Percentiles rank a stretch among this genome's conserved stretches.
These are phyloP conservation scores for Zaprionus lineosus DNA, from an alignment of 2,888 invertebrate genomes.

Conservation along the genomic window DNA sequence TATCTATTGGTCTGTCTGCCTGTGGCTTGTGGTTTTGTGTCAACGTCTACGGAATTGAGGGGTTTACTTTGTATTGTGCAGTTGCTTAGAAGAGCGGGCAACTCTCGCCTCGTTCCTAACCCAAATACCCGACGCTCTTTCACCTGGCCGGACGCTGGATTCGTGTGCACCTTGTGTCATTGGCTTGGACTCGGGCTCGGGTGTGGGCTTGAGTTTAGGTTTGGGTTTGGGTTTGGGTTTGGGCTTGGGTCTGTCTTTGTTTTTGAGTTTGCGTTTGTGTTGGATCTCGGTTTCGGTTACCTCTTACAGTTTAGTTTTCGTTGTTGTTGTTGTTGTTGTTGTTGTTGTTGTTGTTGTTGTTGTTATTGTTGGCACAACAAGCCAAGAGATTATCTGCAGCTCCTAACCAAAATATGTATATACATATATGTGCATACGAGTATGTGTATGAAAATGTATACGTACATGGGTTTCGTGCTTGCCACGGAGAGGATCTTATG, in stretches of 20 bases:
- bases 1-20: conserved; percentile 24
- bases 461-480: conserved; percentile 3
- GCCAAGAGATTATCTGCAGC: conserved; percentile 54
- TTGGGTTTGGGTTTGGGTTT: conserved; percentile 21
- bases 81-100: conserved; percentile 36
- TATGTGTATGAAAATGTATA: too few relatives aligned
- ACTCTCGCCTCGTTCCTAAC: conserved; percentile 52
- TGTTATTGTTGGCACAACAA: conserved; percentile 54
- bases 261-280: not conserved
- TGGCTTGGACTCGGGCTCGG: too few relatives aligned
- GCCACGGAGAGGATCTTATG: conserved; percentile 2
- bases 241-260: conserved; percentile 7
- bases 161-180: conserved; percentile 69
- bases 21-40: conserved; percentile 51
- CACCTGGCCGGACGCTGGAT: conserved; percentile 32
- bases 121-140: conserved; percentile 64
- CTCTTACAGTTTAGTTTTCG: not conserved
- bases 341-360: too few relatives aligned
- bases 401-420: conserved; percentile 15
- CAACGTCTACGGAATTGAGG: too few relatives aligned
- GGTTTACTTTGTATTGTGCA: conserved; percentile 46
- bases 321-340: too few relatives aligned
- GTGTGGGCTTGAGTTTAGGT: too few relatives aligned
- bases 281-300: conserved; percentile 13
- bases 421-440: too few relatives aligned